Conservation (phyloP, 2,113 vertebrate species). For the Dermatemys mawii region DNA sequence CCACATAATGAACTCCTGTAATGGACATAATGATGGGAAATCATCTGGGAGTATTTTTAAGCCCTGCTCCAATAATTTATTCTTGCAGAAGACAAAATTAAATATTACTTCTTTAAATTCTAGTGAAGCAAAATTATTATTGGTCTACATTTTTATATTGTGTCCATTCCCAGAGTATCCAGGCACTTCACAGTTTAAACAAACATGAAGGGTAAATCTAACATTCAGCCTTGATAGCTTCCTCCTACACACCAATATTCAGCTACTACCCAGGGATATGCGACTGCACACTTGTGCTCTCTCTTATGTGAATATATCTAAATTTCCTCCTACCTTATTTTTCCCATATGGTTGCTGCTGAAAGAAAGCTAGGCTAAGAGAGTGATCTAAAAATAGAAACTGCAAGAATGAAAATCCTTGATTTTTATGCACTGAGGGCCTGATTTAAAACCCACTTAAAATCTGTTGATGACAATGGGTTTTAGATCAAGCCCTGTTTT, state of each 20-base stretch:
- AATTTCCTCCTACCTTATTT: neutral
- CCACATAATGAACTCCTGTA: neutral
- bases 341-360: neutral
- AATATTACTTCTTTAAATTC: rapidly evolving
- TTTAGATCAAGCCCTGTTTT: neutral
- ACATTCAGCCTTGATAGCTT: rapidly evolving
- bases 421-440: rapidly evolving
- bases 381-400: neutral
- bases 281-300: neutral
- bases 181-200: neutral
- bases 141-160: neutral
- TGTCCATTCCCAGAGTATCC: rapidly evolving
- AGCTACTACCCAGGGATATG: too few species aligned
- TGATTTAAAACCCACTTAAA: rapidly evolving
- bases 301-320: neutral
- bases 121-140: neutral
- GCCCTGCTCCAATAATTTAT: neutral
- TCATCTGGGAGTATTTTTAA: slow-evolving; percentile 54
- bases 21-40: slow-evolving; percentile 20
- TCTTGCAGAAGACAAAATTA: neutral
- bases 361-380: neutral
- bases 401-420: neutral
- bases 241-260: neutral
- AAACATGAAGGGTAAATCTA: rapidly evolving
- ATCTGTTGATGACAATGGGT: neutral